Base-by-base conservation (phyloP, 2,888 invertebrate genomes). In the Drosophila paranaensis region DNA sequence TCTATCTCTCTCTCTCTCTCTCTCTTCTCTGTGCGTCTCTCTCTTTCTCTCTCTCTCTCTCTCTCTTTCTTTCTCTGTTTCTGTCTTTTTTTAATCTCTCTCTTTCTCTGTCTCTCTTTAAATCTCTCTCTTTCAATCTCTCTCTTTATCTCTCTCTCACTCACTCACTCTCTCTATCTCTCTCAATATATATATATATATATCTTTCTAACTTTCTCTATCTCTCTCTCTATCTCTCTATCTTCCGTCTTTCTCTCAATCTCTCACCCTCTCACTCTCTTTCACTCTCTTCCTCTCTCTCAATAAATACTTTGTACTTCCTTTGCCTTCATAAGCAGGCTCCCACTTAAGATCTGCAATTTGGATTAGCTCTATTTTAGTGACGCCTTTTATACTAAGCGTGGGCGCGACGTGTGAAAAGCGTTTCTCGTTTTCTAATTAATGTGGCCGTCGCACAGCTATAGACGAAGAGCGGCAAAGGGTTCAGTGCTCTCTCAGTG, bases 351-450 rank as follows among this genome's bases (percentile, higher is more conserved):
- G 20, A 39, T 20, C 20, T 45, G 14, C 14, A 35, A 20, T 13
- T 14, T 40, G 40, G 40, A 54, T 66, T 42, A 50, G 54, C 35
- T 46, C 33, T 6, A 27, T 51, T 64, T 20, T 2, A 13, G 30
- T 27, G 11, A 33, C 48, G 48, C 14, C 43, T 46, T 46, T 54
- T n/a, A 30, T 30, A 67, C 55, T 6, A n/a, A 40, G 65, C 46
- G 75, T 65, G 74, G 57, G 65, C 46, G 55, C 46, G 20, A 62
- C 50, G 75, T 75, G 75, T 75, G 75, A 75, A 75, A 75, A 57
- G 51, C 30, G 25, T 9, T 50, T 57, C 37, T 54, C 40, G 40
- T 63, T 60, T 60, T 63, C 61, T 67, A 75, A 76, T 76, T 75
- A 75, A 76, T 76, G 50, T 30, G 30, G 60, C 60, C 67, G 71